A percentile compares a stretch with the other conserved stretches of the same genome.
Evolutionary conservation across 2,888 invertebrate genomes (phyloP).

Genomic region (Lasioglossum malachurum): DNA sequence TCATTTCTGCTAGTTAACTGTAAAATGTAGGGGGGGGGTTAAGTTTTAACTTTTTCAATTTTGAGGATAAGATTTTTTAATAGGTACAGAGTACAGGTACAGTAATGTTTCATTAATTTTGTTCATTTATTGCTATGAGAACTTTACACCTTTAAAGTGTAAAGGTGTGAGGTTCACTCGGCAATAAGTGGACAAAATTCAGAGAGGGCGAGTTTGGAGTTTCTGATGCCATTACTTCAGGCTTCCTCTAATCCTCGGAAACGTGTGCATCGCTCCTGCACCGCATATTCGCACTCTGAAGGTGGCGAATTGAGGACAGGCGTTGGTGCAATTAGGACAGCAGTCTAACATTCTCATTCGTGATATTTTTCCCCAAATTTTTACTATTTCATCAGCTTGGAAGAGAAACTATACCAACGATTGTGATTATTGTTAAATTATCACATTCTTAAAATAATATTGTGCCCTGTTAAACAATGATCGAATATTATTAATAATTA

Average conservation of each 20-base stretch:
- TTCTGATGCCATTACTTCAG: slow-evolving; percentile 3
- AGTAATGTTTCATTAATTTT: not conserved
- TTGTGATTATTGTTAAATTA: not conserved
- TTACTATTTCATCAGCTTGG: not conserved
- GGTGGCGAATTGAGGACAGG: not conserved
- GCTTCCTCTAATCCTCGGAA: slow-evolving; percentile 2
- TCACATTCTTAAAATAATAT: not conserved
- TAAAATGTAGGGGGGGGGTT: too few relatives aligned
- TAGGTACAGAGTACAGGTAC: too few relatives aligned
- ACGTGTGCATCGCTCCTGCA: not conserved
- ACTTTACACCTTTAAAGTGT: not conserved
- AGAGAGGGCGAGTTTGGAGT: slow-evolving; percentile 1
- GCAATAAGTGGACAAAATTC: not conserved
- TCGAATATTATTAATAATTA: too few relatives aligned
- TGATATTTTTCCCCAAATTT: not conserved
- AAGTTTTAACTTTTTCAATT: too few relatives aligned
- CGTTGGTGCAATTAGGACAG: not conserved
- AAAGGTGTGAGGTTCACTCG: not conserved
- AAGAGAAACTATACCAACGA: not conserved
- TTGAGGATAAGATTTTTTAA: too few relatives aligned
- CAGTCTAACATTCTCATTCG: not conserved
- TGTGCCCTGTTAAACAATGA: too few relatives aligned
- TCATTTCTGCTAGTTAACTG: too few relatives aligned
- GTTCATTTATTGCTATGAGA: not conserved
- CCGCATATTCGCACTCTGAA: slow-evolving; percentile 7